Conservation (phyloP, 2,888 invertebrate genomes). For the Ennomos quercinarius region DNA sequence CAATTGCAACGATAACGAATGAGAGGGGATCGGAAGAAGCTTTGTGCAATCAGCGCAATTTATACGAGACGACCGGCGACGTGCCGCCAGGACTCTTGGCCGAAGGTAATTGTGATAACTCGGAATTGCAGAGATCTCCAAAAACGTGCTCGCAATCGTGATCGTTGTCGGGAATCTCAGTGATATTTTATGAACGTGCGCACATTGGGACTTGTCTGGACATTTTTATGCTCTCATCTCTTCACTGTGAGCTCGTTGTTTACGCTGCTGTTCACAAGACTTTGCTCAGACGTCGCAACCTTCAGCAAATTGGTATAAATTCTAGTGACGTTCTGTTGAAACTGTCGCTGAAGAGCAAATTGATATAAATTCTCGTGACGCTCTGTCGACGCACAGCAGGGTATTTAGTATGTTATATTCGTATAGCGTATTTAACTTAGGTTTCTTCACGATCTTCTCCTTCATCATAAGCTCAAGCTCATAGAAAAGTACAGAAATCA, state of each 20-base stretch:
- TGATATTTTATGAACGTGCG: conserved; percentile 35
- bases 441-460: too few relatives aligned
- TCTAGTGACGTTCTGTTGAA: too few relatives aligned
- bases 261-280: conserved; percentile 4
- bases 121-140: conserved; percentile 49
- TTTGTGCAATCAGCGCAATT: conserved; percentile 82
- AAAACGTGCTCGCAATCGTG: conserved; percentile 57
- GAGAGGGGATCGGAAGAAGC: conserved; percentile 71
- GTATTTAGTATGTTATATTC: too few relatives aligned
- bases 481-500: too few relatives aligned
- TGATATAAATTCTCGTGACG: too few relatives aligned
- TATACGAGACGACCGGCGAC: conserved; percentile 53
- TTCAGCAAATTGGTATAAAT: too few relatives aligned
- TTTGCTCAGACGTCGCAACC: too few relatives aligned
- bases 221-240: conserved; percentile 14
- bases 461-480: too few relatives aligned
- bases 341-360: too few relatives aligned
- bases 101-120: conserved; percentile 61
- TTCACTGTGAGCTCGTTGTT: conserved; percentile 12
- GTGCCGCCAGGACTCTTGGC: conserved; percentile 49
- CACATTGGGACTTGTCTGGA: conserved; percentile 23
- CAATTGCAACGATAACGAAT: conserved; percentile 79
- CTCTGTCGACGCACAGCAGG: too few relatives aligned
- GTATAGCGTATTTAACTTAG: too few relatives aligned
- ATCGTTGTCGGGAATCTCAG: conserved; percentile 37